Conservation (phyloP, 1,140 invertebrate genomes). For the Pseudoatta argentina region DNA sequence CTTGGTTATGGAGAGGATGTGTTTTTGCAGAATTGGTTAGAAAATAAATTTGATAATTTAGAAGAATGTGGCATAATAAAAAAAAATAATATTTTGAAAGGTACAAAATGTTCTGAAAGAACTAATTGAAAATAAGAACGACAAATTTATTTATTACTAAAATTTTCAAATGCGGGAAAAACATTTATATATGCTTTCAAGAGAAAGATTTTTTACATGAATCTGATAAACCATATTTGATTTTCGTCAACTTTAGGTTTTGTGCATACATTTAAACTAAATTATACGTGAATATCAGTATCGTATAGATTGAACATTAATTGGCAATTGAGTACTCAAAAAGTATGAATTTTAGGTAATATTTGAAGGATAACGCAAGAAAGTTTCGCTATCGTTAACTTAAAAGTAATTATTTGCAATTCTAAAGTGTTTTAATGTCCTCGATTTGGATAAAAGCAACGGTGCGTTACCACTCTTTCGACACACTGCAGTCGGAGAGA, state of each 20-base stretch:
- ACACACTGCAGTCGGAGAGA: constrained; percentile 19
- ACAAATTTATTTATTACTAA: background rate
- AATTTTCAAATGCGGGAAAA: background rate
- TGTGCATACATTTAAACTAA: background rate
- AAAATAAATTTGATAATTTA: constrained; percentile 16
- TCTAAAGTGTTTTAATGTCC: constrained; percentile 22
- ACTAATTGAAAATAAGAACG: background rate
- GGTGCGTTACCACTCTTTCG: constrained; percentile 28
- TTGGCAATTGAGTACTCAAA: background rate
- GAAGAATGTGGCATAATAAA: background rate
- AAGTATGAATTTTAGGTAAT: background rate
- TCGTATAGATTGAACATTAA: background rate
- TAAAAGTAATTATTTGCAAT: constrained; percentile 27
- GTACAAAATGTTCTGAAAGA: background rate
- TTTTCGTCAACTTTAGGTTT: background rate
- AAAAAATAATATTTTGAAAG: background rate
- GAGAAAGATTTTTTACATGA: background rate
- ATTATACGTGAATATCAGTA: background rate
- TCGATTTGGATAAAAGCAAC: constrained; percentile 34
- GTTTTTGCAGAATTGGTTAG: background rate
- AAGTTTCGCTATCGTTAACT: constrained; percentile 16
- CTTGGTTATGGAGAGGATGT: background rate
- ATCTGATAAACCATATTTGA: background rate
- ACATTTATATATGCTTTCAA: background rate
- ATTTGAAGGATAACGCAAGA: constrained; percentile 10